Percentiles rank a stretch among this genome's conserved stretches.
Evolutionary conservation across 2,888 invertebrate genomes (phyloP).

Genomic region (Aphelenchoides bicaudatus): DNA sequence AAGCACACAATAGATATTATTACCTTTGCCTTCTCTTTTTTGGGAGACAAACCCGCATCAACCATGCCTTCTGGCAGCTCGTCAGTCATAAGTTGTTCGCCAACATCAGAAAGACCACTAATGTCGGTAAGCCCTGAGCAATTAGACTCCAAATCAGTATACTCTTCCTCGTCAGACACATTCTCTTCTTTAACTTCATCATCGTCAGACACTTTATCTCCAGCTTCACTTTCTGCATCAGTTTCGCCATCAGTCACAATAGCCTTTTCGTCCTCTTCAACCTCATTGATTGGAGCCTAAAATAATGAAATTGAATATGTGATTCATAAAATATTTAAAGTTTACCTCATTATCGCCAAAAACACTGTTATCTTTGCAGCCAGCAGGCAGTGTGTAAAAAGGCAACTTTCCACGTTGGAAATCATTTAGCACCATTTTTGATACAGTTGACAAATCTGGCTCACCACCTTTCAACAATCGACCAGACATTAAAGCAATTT

Average conservation of each 20-base stretch:
- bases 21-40: constrained; percentile 17
- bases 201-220: constrained; percentile 24
- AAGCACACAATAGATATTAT: not conserved
- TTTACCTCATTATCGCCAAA: constrained; percentile 27
- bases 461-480: constrained; percentile 94
- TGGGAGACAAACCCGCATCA: constrained; percentile 22
- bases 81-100: constrained; percentile 37
- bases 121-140: constrained; percentile 54
- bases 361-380: constrained; percentile 43
- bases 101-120: constrained; percentile 53
- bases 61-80: constrained; percentile 23
- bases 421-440: constrained; percentile 61
- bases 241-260: constrained; percentile 30
- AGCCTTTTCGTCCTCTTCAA: constrained; percentile 47
- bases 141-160: constrained; percentile 52
- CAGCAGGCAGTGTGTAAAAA: constrained; percentile 69
- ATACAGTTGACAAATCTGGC: constrained; percentile 80
- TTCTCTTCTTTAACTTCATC: constrained; percentile 30
- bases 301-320: constrained; percentile 1
- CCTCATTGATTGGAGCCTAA: constrained; percentile 51
- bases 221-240: constrained; percentile 31
- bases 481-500: constrained; percentile 79
- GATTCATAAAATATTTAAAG: constrained; percentile 1
- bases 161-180: constrained; percentile 37
- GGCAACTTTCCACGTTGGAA: constrained; percentile 61